These are phyloP conservation scores for Pterocles gutturalis DNA, from an alignment of 2,113 vertebrate species.

Conservation along the genomic window DNA sequence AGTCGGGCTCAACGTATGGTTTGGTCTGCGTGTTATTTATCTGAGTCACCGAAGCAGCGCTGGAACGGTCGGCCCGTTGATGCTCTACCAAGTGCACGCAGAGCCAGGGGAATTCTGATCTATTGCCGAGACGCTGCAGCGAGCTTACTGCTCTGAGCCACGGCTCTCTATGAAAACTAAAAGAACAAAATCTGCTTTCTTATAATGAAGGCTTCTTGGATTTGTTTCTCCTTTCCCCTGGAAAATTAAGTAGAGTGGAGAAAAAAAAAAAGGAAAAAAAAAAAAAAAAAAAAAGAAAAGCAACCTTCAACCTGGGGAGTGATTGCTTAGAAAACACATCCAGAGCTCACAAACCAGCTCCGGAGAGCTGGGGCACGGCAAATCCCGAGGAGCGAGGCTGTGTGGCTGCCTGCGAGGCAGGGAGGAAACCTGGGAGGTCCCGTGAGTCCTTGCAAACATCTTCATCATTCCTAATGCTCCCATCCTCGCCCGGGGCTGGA, in stretches of 20 bases:
- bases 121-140: background rate
- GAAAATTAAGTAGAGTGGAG: background rate
- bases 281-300: background rate
- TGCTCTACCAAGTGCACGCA: background rate
- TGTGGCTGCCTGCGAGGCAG: background rate
- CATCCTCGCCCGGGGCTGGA: background rate
- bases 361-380: background rate
- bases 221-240: background rate
- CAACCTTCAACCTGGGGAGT: background rate
- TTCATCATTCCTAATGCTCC: background rate
- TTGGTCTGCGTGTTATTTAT: background rate
- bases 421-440: background rate
- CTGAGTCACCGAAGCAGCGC: background rate
- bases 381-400: background rate
- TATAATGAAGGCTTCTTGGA: background rate
- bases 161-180: background rate
- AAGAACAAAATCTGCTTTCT: background rate
- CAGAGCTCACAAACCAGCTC: background rate
- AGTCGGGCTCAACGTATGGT: background rate
- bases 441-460: no score
- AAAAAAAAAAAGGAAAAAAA: background rate
- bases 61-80: background rate
- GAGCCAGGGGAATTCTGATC: background rate
- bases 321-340: background rate
- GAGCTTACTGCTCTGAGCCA: background rate